These are phyloP conservation scores for Paratrypauchen microcephalus DNA, from an alignment of 2,797 vertebrate species.

Conservation along the genomic window DNA sequence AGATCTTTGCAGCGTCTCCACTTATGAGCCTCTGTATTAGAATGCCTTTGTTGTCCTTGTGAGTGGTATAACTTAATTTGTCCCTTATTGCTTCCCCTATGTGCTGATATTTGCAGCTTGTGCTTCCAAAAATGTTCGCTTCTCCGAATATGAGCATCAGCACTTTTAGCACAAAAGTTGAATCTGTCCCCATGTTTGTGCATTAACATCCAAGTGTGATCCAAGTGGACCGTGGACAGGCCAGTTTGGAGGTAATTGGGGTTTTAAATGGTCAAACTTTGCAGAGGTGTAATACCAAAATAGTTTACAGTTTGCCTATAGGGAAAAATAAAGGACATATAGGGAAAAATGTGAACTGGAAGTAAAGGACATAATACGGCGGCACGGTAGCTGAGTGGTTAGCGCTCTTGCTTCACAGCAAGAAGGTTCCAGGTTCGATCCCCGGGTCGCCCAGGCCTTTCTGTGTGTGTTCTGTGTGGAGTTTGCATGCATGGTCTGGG, in stretches of 20 bases:
- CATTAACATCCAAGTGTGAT: background rate
- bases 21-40: background rate
- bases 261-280: conserved; percentile 7
- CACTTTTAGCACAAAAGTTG: background rate
- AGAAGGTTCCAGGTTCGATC: too few relatives aligned
- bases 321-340: background rate
- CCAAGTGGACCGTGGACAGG: background rate
- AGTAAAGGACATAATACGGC: background rate
- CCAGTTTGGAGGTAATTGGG: background rate
- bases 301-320: too few relatives aligned
- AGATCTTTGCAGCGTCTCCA: background rate
- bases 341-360: background rate
- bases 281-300: background rate
- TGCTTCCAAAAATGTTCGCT: background rate
- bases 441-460: too few relatives aligned
- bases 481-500: too few relatives aligned
- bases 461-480: too few relatives aligned
- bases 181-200: background rate
- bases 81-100: conserved; percentile 15
- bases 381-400: too few relatives aligned
- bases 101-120: conserved; percentile 16
- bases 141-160: background rate
- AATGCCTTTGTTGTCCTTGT: conserved; percentile 8
- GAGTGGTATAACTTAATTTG: conserved; percentile 12
- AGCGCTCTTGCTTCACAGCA: too few relatives aligned